These are phyloP conservation scores for Eira barbara DNA, from an alignment of 2,113 vertebrate species.

Conservation along the genomic window DNA sequence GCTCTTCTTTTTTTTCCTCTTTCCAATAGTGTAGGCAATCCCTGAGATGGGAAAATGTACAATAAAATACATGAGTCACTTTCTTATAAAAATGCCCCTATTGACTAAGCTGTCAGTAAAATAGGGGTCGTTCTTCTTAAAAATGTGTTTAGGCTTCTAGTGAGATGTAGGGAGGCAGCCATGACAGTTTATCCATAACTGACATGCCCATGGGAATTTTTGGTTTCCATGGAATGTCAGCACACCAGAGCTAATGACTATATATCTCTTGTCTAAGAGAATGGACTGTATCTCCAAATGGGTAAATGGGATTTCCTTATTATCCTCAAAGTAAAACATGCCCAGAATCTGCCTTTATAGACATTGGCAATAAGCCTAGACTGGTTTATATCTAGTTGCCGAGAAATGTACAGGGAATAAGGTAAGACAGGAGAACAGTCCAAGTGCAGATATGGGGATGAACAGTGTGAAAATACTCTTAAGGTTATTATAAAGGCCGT, in stretches of 20 bases:
- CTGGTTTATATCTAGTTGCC: background rate
- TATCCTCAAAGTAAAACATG: background rate
- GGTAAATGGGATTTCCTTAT: background rate
- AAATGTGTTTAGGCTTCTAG: background rate
- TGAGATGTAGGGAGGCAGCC: background rate
- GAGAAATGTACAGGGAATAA: background rate
- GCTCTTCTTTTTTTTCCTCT: background rate
- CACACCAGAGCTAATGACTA: background rate
- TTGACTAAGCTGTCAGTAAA: background rate
- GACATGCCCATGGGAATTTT: background rate
- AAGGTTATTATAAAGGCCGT: background rate
- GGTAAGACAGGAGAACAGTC: background rate
- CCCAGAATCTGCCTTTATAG: background rate
- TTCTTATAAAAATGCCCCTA: background rate
- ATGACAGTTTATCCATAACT: background rate
- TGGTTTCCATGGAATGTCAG: background rate
- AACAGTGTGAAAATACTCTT: background rate
- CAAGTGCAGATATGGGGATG: background rate
- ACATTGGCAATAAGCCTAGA: background rate
- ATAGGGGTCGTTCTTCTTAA: background rate
- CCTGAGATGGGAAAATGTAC: background rate
- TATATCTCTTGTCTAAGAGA: background rate
- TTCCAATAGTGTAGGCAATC: background rate
- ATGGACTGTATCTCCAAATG: background rate
- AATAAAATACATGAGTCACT: background rate